Percentiles rank a stretch among this genome's conserved stretches.
phyloP scores from a whole-genome alignment of 1,140 invertebrate genomes.

The Heliconius himera region DNA sequence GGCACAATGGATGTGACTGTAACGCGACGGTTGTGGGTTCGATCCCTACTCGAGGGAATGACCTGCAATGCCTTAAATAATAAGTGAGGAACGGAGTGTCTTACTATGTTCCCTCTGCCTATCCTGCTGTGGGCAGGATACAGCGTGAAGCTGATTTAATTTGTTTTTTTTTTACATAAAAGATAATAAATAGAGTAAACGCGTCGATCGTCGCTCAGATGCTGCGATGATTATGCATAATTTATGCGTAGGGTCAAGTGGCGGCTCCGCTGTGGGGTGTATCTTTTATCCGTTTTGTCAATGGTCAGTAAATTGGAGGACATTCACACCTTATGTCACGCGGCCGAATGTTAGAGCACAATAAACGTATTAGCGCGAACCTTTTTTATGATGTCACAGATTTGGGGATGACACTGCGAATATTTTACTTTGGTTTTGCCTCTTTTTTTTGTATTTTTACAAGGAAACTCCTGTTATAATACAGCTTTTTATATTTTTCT shows the following conservation, averaged over 20 bases:
- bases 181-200: slow-evolving; percentile 15
- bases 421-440: slow-evolving; percentile 1
- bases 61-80: no score
- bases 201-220: slow-evolving; percentile 33
- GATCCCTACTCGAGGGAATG: no score
- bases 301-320: slow-evolving; percentile 73
- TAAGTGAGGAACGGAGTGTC: no score
- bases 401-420: slow-evolving; percentile 28
- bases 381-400: slow-evolving; percentile 38
- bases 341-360: slow-evolving; percentile 46
- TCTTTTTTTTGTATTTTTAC: not conserved
- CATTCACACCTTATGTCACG: slow-evolving; percentile 74
- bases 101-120: no score
- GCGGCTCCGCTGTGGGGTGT: slow-evolving; percentile 41
- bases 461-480: no score
- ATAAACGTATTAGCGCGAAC: slow-evolving; percentile 50
- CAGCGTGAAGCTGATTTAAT: no score
- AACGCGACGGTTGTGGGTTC: no score
- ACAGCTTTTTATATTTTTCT: no score
- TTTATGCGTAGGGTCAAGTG: slow-evolving; percentile 78
- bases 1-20: no score
- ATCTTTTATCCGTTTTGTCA: slow-evolving; percentile 60
- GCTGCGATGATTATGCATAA: slow-evolving; percentile 73
- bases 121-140: no score
- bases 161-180: no score